Percentiles rank a stretch among this genome's conserved stretches.
Conservation (phyloP, 2,797 vertebrate species). For the Eupleurogrammus muticus region DNA sequence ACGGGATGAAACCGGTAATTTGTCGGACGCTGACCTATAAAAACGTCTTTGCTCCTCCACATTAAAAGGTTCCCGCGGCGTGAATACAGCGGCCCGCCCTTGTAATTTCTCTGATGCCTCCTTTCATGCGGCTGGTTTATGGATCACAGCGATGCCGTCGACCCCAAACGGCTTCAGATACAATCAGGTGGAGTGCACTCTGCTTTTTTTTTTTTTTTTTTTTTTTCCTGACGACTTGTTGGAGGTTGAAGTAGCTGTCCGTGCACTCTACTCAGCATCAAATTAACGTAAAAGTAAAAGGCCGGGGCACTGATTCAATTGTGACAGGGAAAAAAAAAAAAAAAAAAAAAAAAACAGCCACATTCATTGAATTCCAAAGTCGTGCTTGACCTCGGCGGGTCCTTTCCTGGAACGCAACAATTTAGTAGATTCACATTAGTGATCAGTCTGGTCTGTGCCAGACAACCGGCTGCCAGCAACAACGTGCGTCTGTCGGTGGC, state of each 20-base stretch:
- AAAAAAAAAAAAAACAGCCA: constrained; percentile 37
- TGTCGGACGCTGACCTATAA: constrained; percentile 37
- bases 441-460: constrained; percentile 11
- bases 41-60: constrained; percentile 12
- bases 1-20: constrained; percentile 35
- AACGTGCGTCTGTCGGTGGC: not conserved
- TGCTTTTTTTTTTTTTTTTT: constrained; percentile 1
- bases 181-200: constrained; percentile 65
- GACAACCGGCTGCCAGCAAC: constrained; percentile 9
- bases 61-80: constrained; percentile 10
- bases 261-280: constrained; percentile 62
- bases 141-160: constrained; percentile 25
- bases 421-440: constrained; percentile 29
- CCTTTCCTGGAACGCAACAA: constrained; percentile 3
- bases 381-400: constrained; percentile 42
- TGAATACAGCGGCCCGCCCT: constrained; percentile 11
- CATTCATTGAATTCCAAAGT: constrained; percentile 41
- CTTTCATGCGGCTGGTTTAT: constrained; percentile 42
- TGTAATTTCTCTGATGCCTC: constrained; percentile 49
- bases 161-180: constrained; percentile 47
- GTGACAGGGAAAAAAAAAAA: constrained; percentile 43
- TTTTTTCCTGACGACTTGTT: constrained; percentile 29
- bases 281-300: constrained; percentile 65
- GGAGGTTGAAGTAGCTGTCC: constrained; percentile 45
- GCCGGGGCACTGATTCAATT: constrained; percentile 50